phyloP scores from a whole-genome alignment of 2,113 vertebrate species.

The Tonatia bakeri region DNA sequence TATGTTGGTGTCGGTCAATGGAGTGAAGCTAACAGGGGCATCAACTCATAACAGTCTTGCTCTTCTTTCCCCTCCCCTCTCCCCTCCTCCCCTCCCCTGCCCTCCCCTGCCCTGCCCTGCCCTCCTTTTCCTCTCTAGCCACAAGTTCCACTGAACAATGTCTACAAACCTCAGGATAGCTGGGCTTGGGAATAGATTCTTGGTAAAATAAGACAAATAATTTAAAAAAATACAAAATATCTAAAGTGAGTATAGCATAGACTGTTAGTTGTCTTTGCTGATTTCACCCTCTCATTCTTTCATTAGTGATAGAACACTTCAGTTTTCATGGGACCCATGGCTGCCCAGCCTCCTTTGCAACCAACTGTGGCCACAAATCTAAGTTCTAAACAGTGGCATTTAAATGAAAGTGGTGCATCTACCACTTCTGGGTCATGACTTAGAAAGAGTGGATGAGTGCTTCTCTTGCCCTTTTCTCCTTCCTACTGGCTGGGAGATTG shows the following conservation, averaged over 20 bases:
- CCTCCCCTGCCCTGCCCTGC: too few relatives aligned
- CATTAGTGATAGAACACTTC: background rate
- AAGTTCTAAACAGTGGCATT: background rate
- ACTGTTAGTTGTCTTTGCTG: background rate
- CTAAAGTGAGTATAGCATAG: background rate
- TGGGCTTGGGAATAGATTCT: background rate
- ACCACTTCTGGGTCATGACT: background rate
- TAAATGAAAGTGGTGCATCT: background rate
- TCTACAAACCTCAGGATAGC: background rate
- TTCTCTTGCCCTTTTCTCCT: background rate
- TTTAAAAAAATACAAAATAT: background rate
- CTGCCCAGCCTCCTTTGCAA: background rate
- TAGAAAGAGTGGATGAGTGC: background rate
- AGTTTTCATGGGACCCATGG: background rate
- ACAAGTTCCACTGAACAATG: background rate
- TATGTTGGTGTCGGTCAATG: background rate
- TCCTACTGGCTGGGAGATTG: background rate
- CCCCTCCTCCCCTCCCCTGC: too few relatives aligned
- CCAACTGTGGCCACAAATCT: background rate
- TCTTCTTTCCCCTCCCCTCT: background rate
- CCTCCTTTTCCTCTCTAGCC: background rate
- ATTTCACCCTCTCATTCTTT: background rate
- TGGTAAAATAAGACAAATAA: background rate
- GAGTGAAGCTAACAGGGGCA: background rate
- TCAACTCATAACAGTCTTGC: background rate